phyloP scores from a whole-genome alignment of 2,113 vertebrate genomes.

The Eptesicus fuscus region DNA sequence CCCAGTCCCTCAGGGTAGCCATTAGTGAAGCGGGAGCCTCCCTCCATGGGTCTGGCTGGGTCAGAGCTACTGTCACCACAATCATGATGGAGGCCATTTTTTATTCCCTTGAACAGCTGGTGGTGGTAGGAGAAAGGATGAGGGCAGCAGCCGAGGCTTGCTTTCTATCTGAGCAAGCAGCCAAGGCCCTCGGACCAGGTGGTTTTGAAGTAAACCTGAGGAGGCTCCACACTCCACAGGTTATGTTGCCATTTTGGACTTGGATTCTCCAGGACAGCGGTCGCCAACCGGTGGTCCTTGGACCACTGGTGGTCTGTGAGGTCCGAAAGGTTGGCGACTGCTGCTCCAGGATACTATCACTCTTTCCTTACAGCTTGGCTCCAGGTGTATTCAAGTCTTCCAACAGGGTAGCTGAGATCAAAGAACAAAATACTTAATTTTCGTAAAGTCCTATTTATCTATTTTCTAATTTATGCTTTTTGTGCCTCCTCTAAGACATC shows the following conservation, averaged over 20 bases:
- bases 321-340: no score
- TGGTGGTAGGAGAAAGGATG: background rate
- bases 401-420: background rate
- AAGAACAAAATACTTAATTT: background rate
- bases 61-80: background rate
- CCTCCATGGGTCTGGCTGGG: background rate
- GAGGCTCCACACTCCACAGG: background rate
- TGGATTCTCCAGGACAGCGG: background rate
- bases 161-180: background rate
- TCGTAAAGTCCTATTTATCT: background rate
- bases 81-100: background rate
- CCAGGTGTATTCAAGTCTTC: background rate
- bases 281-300: no score
- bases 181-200: background rate
- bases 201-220: background rate
- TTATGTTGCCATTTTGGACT: background rate
- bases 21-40: background rate
- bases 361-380: background rate
- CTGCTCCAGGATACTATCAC: background rate
- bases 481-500: background rate
- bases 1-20: background rate
- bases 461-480: background rate
- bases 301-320: no score
- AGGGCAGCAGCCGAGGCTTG: background rate
- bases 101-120: background rate